Conservation (phyloP, 2,888 invertebrate genomes). For the Pasiphila rectangulata region DNA sequence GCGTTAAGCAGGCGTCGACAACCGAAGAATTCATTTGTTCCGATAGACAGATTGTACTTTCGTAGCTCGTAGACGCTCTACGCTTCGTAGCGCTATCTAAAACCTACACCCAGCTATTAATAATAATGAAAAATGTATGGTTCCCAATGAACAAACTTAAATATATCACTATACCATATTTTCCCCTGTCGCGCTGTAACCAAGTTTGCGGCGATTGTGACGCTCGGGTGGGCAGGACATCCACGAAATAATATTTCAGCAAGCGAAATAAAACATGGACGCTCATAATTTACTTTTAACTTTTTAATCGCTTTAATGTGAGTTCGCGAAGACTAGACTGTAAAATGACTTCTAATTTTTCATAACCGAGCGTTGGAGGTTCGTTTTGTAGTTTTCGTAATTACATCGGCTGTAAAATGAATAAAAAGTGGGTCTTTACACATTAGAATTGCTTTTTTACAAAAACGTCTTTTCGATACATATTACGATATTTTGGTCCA, state of each 20-base stretch:
- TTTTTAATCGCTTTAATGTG: constrained; percentile 37
- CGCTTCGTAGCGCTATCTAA: constrained; percentile 40
- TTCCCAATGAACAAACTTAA: constrained; percentile 39
- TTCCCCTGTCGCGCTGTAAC: constrained; percentile 34
- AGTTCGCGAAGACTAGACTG: constrained; percentile 30
- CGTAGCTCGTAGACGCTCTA: constrained; percentile 32
- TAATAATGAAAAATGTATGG: constrained; percentile 36
- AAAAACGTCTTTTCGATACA: no score
- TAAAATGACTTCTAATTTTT: constrained; percentile 28
- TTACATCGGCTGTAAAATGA: constrained; percentile 9
- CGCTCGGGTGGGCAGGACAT: constrained; percentile 41
- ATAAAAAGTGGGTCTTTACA: no score
- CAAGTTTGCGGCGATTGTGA: constrained; percentile 43
- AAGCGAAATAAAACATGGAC: constrained; percentile 35
- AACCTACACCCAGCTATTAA: constrained; percentile 18
- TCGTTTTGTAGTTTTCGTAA: constrained; percentile 16
- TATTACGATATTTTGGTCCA: no score
- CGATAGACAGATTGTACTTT: no score
- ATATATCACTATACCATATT: constrained; percentile 40
- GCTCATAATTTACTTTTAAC: constrained; percentile 37
- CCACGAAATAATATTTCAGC: constrained; percentile 42
- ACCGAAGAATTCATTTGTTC: no score
- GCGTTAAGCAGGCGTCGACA: no score
- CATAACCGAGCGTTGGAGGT: constrained; percentile 16
- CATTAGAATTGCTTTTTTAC: no score